Percentiles rank a stretch among this genome's conserved stretches.
These are phyloP conservation scores for Phymatocera aterrima DNA, from an alignment of 2,888 invertebrate genomes.

Conservation along the genomic window DNA sequence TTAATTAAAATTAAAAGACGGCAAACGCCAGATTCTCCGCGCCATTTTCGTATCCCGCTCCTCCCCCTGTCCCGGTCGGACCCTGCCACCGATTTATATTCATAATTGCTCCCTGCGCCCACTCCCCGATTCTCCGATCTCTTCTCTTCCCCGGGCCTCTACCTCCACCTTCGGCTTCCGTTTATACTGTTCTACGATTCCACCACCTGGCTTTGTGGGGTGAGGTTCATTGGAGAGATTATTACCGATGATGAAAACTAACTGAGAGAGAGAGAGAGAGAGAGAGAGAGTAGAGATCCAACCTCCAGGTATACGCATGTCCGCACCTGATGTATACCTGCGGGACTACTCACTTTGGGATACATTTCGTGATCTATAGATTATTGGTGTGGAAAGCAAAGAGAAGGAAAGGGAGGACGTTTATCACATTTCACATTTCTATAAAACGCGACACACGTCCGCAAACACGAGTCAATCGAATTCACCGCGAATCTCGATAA, in stretches of 20 bases:
- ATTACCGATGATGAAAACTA: constrained; percentile 67
- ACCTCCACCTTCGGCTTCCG: constrained; percentile 44
- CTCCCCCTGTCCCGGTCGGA: constrained; percentile 31
- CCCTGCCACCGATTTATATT: constrained; percentile 43
- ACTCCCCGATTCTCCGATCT: constrained; percentile 45
- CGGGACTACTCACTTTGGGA: neutral
- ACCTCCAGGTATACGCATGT: constrained; percentile 2
- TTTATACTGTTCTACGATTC: constrained; percentile 61
- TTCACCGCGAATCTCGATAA: constrained; percentile 36
- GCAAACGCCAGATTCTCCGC: constrained; percentile 64
- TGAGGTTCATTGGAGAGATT: constrained; percentile 62
- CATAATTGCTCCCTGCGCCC: constrained; percentile 45
- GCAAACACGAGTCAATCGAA: constrained; percentile 28
- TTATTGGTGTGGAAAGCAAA: neutral
- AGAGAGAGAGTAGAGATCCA: constrained; percentile 13
- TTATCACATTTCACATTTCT: constrained; percentile 41
- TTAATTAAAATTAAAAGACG: constrained; percentile 74
- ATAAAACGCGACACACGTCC: constrained; percentile 38
- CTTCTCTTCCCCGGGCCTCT: constrained; percentile 50
- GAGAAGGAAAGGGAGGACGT: neutral
- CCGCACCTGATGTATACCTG: constrained; percentile 27
- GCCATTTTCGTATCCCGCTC: constrained; percentile 60
- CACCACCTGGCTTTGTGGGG: constrained; percentile 60
- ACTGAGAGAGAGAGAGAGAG: constrained; percentile 53
- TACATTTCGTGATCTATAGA: neutral